Base-by-base conservation (phyloP, 2,888 invertebrate genomes). In the Drosophila nigricruria region DNA sequence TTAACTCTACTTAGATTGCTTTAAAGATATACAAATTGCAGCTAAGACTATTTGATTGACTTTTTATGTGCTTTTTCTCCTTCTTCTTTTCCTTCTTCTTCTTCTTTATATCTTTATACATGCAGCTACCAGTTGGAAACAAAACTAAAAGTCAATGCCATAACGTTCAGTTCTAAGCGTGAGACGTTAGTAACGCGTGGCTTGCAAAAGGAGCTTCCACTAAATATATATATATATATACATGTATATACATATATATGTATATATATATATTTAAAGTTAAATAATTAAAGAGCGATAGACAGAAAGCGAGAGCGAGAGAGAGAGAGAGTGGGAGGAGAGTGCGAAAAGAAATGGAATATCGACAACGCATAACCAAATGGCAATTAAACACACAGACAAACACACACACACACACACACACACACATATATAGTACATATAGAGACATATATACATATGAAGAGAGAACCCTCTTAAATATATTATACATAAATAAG, bases 41-140 rank as follows among this genome's bases (percentile, higher is more conserved):
- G 32, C 32, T 3, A 4, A 20, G 4, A 27, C 23, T 10, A 8
- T 53, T 30, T 25, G 14, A 61, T 52, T 45, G 34, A 36, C 45
- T 18, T 23, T 50, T 30, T 27, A 8, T 27, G 4, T 38, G 5
- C 5, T 38, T 6, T 45, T 23, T 52, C n/a, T 16, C 43, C 30
- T 16, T 10, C 30, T 14, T 36, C 14, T 9, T 12, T 25, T 30
- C 8, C 8, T 2, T 10, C 30, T 5, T 16, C 16, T 34, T 34
- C 10, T 27, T 12, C 18, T 38, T 60, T 20, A 6, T 10, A 2
- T 25, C 23, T 0, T 10, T 10, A 40, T 38, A 5, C 10, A 25
- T 94, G 73, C 94, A 96, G 97, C 97, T 91, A 97, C 97, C 94
- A 97, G 95, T 94, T 97, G 97, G 97, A 96, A 96, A 94, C 96